These are phyloP conservation scores for Amblyopsis rosae DNA, from an alignment of 2,113 vertebrate species.

Conservation along the genomic window DNA sequence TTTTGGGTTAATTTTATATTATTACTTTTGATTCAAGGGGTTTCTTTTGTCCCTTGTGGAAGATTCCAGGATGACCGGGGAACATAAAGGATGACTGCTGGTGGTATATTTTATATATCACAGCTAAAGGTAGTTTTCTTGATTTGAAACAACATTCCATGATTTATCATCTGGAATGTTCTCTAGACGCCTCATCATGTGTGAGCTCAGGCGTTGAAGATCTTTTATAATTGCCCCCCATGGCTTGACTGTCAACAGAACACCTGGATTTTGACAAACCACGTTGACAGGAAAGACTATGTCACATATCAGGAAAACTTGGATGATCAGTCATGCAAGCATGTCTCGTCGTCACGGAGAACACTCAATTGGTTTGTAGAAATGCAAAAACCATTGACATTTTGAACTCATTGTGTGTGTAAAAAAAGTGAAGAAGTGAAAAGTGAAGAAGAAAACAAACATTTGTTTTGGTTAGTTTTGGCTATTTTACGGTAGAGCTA, in stretches of 20 bases:
- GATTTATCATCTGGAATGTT: conserved; percentile 44
- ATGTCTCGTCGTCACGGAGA: conserved; percentile 1
- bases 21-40: too few species aligned
- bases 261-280: conserved; percentile 54
- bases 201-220: conserved; percentile 60
- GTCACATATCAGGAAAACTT: conserved; percentile 20
- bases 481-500: too few species aligned
- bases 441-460: neutral
- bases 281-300: conserved; percentile 16
- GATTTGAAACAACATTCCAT: conserved; percentile 1
- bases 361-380: conserved; percentile 41
- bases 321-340: conserved; percentile 1
- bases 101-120: neutral
- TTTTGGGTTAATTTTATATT: too few species aligned
- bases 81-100: neutral
- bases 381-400: conserved; percentile 9
- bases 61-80: neutral
- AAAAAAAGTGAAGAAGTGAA: conserved; percentile 7
- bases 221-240: conserved; percentile 61
- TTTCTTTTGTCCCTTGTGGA: too few species aligned
- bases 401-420: neutral
- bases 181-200: conserved; percentile 22
- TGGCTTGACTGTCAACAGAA: conserved; percentile 33
- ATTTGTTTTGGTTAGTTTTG: too few species aligned
- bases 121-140: neutral